phyloP scores from a whole-genome alignment of 2,113 vertebrate species.

The Plectropomus leopardus region DNA sequence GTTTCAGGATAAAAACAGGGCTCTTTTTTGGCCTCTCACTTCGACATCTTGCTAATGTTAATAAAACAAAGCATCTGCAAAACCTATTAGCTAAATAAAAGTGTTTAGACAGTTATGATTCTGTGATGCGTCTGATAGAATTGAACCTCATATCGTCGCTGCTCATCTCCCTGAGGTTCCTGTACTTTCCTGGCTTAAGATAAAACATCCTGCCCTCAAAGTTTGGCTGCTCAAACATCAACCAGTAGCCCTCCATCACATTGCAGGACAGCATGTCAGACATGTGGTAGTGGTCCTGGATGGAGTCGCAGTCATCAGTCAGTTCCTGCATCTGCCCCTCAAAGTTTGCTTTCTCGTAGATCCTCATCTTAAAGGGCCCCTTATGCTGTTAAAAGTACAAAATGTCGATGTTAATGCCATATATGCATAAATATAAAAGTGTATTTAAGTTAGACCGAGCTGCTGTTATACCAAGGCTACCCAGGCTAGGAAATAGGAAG shows the following conservation, averaged over 20 bases:
- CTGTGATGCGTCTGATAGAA: conserved; percentile 63
- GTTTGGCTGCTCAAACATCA: conserved; percentile 68
- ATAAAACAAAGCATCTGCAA: conserved; percentile 27
- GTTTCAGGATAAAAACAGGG: conserved; percentile 43
- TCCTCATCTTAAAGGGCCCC: conserved; percentile 75
- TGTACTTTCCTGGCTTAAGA: conserved; percentile 73
- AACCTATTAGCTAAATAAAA: not conserved
- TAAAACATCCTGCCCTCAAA: conserved; percentile 64
- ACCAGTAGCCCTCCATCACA: conserved; percentile 74
- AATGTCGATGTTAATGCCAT: not conserved
- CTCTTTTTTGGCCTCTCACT: conserved; percentile 19
- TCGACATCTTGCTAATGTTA: conserved; percentile 19
- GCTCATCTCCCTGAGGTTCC: conserved; percentile 56
- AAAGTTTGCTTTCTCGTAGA: conserved; percentile 78
- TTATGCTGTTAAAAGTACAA: conserved; percentile 61
- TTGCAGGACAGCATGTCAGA: conserved; percentile 72
- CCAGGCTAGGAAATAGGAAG: not conserved
- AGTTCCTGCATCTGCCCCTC: conserved; percentile 75
- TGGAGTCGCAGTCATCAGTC: conserved; percentile 76
- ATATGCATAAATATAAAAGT: not conserved
- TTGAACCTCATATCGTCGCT: conserved; percentile 47
- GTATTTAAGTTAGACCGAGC: not conserved
- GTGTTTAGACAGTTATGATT: conserved; percentile 21
- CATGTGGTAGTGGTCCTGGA: conserved; percentile 66
- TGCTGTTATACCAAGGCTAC: not conserved